phyloP scores from a whole-genome alignment of 2,888 invertebrate species.

The Nemoura dubitans region DNA sequence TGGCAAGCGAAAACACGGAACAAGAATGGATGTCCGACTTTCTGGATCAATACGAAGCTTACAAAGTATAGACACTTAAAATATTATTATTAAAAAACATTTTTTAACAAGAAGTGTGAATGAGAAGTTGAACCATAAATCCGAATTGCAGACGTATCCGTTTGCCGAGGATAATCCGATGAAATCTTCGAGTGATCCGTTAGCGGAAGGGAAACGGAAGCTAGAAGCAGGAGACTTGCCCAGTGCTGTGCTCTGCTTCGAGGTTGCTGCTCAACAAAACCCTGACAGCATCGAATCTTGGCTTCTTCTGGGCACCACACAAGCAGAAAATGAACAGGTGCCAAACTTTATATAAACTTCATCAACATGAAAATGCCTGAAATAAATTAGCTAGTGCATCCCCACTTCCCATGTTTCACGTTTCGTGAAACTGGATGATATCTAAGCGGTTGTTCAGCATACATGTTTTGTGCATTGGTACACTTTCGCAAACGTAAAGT shows the following conservation, averaged over 20 bases:
- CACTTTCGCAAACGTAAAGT: too few relatives aligned
- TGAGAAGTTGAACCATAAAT: background rate
- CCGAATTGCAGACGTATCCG: conserved; percentile 70
- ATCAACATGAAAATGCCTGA: too few relatives aligned
- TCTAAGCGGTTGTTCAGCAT: too few relatives aligned
- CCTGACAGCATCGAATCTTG: conserved; percentile 84
- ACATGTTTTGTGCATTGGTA: too few relatives aligned
- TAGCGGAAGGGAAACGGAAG: conserved; percentile 86
- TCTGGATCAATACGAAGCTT: conserved; percentile 69
- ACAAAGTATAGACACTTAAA: conserved; percentile 61
- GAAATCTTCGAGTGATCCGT: conserved; percentile 77
- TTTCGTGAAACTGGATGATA: too few relatives aligned
- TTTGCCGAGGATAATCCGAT: conserved; percentile 90
- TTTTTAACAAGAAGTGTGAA: too few relatives aligned
- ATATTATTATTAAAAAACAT: too few relatives aligned
- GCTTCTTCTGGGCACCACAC: conserved; percentile 88
- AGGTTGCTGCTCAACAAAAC: conserved; percentile 89
- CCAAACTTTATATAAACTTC: background rate
- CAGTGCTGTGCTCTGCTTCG: conserved; percentile 95
- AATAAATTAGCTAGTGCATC: too few relatives aligned
- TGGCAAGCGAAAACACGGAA: conserved; percentile 67
- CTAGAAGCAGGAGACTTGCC: conserved; percentile 90
- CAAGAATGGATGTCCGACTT: conserved; percentile 79
- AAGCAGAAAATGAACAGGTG: conserved; percentile 96
- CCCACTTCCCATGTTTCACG: too few relatives aligned